Percentiles rank a stretch among this genome's conserved stretches.
These are phyloP conservation scores for Xiphophorus hellerii DNA, from an alignment of 2,113 vertebrate species.

Conservation along the genomic window DNA sequence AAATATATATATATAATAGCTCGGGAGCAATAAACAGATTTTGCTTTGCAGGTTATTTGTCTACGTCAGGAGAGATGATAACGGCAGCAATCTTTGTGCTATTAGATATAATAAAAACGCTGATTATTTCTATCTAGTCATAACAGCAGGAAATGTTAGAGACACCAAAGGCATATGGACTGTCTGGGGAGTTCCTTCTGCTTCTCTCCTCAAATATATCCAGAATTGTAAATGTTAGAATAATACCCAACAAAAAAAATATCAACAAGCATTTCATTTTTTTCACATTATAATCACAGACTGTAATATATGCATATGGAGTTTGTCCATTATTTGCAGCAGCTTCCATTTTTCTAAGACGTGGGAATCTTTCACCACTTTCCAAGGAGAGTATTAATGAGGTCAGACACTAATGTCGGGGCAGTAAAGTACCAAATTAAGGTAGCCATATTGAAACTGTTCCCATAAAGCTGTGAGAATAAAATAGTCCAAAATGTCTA, in stretches of 20 bases:
- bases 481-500: too few relatives aligned
- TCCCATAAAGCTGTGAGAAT: too few relatives aligned
- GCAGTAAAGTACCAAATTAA: too few relatives aligned
- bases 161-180: neutral
- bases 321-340: too few relatives aligned
- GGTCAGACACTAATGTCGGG: too few relatives aligned
- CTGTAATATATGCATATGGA: too few relatives aligned
- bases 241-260: too few relatives aligned
- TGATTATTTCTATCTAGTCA: neutral
- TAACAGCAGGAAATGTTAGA: neutral
- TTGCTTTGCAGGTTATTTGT: conserved; percentile 13
- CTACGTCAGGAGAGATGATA: conserved; percentile 11
- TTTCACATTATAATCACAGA: neutral
- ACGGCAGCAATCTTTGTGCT: neutral
- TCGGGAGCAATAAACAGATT: neutral
- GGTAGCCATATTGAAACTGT: too few relatives aligned
- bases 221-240: neutral
- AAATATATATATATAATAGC: neutral
- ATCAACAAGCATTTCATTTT: neutral
- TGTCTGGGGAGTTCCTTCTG: neutral
- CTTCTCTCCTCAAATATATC: neutral
- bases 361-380: too few relatives aligned
- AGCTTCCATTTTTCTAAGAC: too few relatives aligned
- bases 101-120: neutral
- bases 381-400: too few relatives aligned